These are phyloP conservation scores for Piprites chloris DNA, from an alignment of 2,113 vertebrate species.

Conservation along the genomic window DNA sequence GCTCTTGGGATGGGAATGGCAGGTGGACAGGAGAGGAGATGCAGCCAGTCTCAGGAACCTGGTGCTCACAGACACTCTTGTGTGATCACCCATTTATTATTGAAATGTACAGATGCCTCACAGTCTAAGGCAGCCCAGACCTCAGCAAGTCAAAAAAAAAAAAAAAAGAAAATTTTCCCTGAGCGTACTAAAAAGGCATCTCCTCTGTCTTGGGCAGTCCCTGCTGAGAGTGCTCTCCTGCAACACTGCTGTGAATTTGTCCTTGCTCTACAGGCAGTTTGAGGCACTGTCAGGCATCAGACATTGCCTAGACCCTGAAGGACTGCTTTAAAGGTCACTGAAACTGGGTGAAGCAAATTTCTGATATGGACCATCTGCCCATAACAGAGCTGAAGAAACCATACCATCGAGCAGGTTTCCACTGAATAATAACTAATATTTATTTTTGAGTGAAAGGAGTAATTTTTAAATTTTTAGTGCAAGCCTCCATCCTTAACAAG, in stretches of 20 bases:
- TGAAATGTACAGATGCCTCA: background rate
- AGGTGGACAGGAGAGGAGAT: background rate
- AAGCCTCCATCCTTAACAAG: background rate
- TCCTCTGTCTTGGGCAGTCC: background rate
- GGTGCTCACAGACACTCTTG: rapidly evolving
- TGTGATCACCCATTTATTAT: background rate
- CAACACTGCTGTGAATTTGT: background rate
- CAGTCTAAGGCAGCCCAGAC: background rate
- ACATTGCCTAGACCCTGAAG: background rate
- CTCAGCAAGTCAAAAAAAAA: background rate
- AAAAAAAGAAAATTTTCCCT: background rate
- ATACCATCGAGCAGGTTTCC: background rate
- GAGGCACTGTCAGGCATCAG: background rate
- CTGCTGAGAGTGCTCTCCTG: background rate
- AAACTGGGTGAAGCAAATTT: background rate
- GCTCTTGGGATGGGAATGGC: rapidly evolving
- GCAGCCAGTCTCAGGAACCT: background rate
- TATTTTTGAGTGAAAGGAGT: background rate
- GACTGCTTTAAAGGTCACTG: background rate
- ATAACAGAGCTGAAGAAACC: background rate
- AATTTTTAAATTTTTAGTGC: background rate
- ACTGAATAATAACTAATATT: background rate
- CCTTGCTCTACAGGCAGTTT: background rate
- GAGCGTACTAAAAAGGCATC: background rate
- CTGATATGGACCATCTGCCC: background rate